Conservation (phyloP, 2,797 vertebrate species). For the Numenius phaeopus region DNA sequence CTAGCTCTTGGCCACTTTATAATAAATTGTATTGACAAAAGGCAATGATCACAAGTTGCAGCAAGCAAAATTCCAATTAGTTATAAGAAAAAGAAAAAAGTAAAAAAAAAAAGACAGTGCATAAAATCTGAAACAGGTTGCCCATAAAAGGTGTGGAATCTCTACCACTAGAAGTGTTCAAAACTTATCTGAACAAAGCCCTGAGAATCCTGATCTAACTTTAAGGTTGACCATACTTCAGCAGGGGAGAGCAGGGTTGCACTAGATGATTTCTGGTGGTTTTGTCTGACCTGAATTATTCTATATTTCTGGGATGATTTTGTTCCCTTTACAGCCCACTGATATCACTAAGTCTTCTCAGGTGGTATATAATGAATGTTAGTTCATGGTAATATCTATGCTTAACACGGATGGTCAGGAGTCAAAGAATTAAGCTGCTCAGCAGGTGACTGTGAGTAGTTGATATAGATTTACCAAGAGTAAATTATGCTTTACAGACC, state of each 20-base stretch:
- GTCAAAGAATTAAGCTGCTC: not conserved
- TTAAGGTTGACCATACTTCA: not conserved
- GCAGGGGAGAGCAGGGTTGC: not conserved
- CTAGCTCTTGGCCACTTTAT: not conserved
- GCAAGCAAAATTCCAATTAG: not conserved
- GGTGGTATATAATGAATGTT: not conserved
- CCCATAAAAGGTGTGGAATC: not conserved
- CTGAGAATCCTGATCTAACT: not conserved
- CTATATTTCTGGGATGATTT: not conserved
- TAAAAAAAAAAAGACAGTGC: not conserved
- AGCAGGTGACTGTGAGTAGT: not conserved
- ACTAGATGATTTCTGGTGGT: not conserved
- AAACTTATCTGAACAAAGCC: not conserved
- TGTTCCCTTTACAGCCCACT: not conserved
- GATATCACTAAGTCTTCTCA: not conserved
- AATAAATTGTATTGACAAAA: not conserved
- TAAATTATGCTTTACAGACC: not conserved
- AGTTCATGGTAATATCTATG: not conserved
- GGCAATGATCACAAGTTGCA: not conserved
- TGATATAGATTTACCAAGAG: not conserved
- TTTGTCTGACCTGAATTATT: not conserved
- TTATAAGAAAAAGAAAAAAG: not conserved
- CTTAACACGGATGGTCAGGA: not conserved
- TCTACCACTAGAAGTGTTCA: not conserved
- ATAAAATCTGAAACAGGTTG: not conserved